These are phyloP conservation scores for Miichthys miiuy DNA, from an alignment of 2,797 vertebrate species.

Conservation along the genomic window DNA sequence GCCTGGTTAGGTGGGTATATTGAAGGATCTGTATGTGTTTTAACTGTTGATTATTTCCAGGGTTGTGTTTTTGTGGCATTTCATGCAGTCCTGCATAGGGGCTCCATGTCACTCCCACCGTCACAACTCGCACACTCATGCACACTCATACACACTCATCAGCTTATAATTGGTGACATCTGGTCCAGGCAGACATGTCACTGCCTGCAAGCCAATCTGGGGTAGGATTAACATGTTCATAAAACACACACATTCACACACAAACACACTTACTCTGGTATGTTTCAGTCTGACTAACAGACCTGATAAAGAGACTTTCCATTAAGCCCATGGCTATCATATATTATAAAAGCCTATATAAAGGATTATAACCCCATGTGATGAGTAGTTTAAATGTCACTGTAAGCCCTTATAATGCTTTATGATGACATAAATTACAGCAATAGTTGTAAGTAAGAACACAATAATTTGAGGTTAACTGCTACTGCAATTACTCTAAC, in stretches of 20 bases:
- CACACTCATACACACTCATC: conserved; percentile 39
- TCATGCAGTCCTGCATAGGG: conserved; percentile 25
- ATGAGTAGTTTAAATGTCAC: neutral
- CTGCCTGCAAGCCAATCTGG: conserved; percentile 28
- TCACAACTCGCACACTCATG: conserved; percentile 24
- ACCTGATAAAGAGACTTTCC: neutral
- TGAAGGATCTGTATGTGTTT: conserved; percentile 41
- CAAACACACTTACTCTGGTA: neutral
- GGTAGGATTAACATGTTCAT: conserved; percentile 53
- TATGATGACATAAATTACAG: neutral
- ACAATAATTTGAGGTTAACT: neutral
- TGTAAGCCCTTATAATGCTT: neutral
- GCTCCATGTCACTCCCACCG: conserved; percentile 13
- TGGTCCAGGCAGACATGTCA: conserved; percentile 62
- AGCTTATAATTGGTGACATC: conserved; percentile 72
- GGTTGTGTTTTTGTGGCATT: conserved; percentile 54
- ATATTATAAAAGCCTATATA: neutral
- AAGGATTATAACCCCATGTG: neutral
- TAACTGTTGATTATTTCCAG: conserved; percentile 56
- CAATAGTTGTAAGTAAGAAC: neutral
- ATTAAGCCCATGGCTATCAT: neutral
- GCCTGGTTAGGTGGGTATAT: conserved; percentile 50
- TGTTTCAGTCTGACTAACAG: neutral
- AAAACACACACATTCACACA: conserved; percentile 20
- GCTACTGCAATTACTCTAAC: neutral